A percentile compares a stretch with the other conserved stretches of the same genome.
Evolutionary conservation across 2,113 vertebrate species (phyloP).

Genomic region (Delphinus delphis): DNA sequence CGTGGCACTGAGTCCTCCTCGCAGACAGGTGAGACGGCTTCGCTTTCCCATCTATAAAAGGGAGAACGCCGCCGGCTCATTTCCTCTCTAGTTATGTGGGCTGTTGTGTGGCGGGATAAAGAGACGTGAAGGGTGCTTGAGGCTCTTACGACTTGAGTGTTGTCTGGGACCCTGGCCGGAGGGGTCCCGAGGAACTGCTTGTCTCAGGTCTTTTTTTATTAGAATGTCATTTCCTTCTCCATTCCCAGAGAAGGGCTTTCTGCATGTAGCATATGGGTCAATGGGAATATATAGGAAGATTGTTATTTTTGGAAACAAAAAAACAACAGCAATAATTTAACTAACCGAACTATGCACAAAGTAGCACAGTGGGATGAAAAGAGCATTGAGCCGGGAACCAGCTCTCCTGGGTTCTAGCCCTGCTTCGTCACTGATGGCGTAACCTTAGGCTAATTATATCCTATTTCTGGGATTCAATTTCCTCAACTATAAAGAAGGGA

Average conservation of each 20-base stretch:
- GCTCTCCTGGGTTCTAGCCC: background rate
- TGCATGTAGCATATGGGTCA: slow-evolving; percentile 10
- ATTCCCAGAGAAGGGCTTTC: slow-evolving; percentile 10
- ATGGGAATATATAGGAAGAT: background rate
- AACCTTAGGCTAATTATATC: background rate
- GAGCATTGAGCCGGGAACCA: background rate
- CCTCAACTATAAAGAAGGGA: background rate
- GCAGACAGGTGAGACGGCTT: background rate
- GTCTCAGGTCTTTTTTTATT: slow-evolving; percentile 30
- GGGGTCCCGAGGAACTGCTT: background rate
- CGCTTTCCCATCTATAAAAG: background rate
- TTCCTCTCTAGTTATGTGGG: background rate
- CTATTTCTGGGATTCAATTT: background rate
- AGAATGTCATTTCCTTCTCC: slow-evolving; percentile 46
- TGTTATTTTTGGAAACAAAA: background rate
- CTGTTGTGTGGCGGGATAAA: background rate
- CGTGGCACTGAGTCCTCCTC: background rate
- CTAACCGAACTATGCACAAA: background rate
- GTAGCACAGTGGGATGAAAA: too few species aligned
- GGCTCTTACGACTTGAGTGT: background rate
- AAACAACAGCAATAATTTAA: slow-evolving; percentile 49
- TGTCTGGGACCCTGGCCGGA: background rate
- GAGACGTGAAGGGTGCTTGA: background rate
- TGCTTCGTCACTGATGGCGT: background rate
- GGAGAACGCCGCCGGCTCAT: background rate